These are phyloP conservation scores for Tetragnatha montana DNA, from an alignment of 2,888 invertebrate species.

Conservation along the genomic window DNA sequence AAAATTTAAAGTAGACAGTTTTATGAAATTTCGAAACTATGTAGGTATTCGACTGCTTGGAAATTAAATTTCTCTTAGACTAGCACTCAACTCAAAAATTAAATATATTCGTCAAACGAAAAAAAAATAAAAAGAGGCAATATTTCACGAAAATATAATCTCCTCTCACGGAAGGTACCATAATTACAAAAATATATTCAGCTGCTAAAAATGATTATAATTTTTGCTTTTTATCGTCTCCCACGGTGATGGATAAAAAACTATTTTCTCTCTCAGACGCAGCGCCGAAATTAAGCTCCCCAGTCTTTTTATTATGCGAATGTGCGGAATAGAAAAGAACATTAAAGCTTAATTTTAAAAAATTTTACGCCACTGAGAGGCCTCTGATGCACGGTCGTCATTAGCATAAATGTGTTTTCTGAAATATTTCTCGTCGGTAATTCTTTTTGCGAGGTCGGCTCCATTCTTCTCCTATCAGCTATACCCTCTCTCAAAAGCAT, in stretches of 20 bases:
- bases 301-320: conserved; percentile 8
- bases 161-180: not conserved
- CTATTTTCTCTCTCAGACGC: not conserved
- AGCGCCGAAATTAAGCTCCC: conserved; percentile 21
- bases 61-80: not conserved
- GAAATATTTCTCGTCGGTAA: conserved; percentile 29
- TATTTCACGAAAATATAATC: not conserved
- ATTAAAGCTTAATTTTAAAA: conserved; percentile 13
- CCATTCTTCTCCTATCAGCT: conserved; percentile 5
- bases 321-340: conserved; percentile 1
- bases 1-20: too few species aligned
- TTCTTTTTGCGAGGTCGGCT: not conserved
- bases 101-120: not conserved
- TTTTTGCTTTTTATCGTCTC: conserved; percentile 2
- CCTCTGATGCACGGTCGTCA: conserved; percentile 27
- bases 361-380: conserved; percentile 2
- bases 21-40: too few species aligned
- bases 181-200: conserved; percentile 1
- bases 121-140: not conserved
- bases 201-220: conserved; percentile 12
- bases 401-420: conserved; percentile 56
- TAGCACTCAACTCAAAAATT: not conserved
- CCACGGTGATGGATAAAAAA: not conserved
- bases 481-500: conserved; percentile 8
- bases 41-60: not conserved